phyloP scores from a whole-genome alignment of 1,140 invertebrate species.

The Fopius arisanus region DNA sequence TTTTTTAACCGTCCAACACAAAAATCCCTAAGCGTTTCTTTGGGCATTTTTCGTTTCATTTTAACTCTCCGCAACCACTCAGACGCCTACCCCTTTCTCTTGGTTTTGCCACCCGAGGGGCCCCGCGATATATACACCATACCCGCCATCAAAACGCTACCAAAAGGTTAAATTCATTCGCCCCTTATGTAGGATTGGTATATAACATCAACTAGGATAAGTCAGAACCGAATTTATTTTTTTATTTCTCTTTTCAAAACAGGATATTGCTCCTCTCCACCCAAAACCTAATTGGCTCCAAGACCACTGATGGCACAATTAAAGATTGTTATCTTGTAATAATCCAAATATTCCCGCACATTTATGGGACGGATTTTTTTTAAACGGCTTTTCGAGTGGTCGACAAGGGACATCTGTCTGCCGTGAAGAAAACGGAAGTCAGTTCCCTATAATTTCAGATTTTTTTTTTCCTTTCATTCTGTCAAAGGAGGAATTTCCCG shows the following conservation, averaged over 20 bases:
- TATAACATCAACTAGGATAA: neutral
- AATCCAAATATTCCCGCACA: neutral
- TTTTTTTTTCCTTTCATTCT: neutral
- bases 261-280: neutral
- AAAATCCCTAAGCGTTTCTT: constrained; percentile 8
- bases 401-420: neutral
- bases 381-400: neutral
- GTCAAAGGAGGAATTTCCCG: neutral
- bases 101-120: neutral
- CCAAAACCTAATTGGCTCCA: neutral
- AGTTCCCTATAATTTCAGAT: neutral
- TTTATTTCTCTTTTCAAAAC: neutral
- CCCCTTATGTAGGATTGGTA: no score
- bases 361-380: neutral
- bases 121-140: neutral
- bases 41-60: constrained; percentile 31
- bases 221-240: neutral
- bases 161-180: neutral
- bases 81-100: neutral
- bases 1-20: constrained; percentile 20
- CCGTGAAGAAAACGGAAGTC: neutral
- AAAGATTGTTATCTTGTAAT: neutral
- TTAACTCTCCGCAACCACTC: constrained; percentile 2
- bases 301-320: neutral
- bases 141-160: constrained; percentile 2